phyloP scores from a whole-genome alignment of 1,140 invertebrate genomes.

The Pseudachorutes palmiensis region DNA sequence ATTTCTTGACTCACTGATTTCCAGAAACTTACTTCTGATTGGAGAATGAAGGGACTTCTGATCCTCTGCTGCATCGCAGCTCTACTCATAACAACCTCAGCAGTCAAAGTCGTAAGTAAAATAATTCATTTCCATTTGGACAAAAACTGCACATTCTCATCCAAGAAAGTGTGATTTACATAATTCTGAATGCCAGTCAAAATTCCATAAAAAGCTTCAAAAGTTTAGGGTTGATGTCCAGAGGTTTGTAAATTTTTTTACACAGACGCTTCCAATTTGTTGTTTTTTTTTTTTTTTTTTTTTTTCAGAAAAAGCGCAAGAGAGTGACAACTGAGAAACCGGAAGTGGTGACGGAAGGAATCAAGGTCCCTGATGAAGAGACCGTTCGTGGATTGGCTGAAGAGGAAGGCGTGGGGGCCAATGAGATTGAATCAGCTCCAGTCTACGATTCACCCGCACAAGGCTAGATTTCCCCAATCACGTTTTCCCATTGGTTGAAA shows the following conservation, averaged over 20 bases:
- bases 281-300: not conserved
- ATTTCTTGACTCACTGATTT: not conserved
- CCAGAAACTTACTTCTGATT: not conserved
- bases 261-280: too few relatives aligned
- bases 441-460: not conserved
- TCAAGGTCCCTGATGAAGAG: not conserved
- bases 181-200: not conserved
- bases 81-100: not conserved
- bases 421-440: not conserved
- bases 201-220: not conserved
- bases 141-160: too few relatives aligned
- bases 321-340: slow-evolving; percentile 3
- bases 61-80: slow-evolving; percentile 6
- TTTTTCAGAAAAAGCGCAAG: not conserved
- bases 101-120: not conserved
- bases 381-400: not conserved
- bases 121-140: too few relatives aligned
- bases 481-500: too few relatives aligned
- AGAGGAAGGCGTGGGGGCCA: not conserved
- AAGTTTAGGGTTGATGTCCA: not conserved
- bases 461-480: not conserved
- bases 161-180: not conserved
- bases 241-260: too few relatives aligned
- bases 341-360: not conserved
- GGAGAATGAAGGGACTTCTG: not conserved